phyloP scores from a whole-genome alignment of 64 coral and sea anemone genomes.

The Porites lutea region DNA sequence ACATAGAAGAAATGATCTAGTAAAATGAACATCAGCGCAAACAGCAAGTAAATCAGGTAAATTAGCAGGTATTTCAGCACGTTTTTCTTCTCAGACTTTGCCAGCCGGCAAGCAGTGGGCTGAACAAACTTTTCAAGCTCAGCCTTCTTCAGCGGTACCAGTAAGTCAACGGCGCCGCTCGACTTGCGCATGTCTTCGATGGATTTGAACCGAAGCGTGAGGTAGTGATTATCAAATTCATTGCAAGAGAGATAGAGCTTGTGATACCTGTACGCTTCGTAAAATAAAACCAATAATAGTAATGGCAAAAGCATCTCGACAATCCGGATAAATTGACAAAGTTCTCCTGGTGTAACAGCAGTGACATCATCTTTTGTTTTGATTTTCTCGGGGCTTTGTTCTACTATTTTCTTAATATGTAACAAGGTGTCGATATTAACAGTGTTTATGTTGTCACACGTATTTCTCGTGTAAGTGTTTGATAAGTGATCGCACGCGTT shows the following conservation, averaged over 20 bases:
- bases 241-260: constrained; percentile 84
- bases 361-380: constrained; percentile 34
- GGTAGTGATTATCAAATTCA: constrained; percentile 92
- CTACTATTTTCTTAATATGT: constrained; percentile 16
- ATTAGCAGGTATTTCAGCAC: constrained; percentile 75
- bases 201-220: constrained; percentile 90
- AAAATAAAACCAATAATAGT: constrained; percentile 77
- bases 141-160: constrained; percentile 89
- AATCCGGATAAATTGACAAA: constrained; percentile 55
- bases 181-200: constrained; percentile 91
- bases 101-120: constrained; percentile 79
- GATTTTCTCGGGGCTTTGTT: constrained; percentile 4
- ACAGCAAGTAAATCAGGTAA: constrained; percentile 85
- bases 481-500: constrained; percentile 27
- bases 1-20: constrained; percentile 80
- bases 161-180: constrained; percentile 66
- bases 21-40: constrained; percentile 86
- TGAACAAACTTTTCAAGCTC: constrained; percentile 88
- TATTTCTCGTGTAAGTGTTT: background rate
- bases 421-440: constrained; percentile 1
- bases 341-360: background rate
- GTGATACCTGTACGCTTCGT: constrained; percentile 89
- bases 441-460: constrained; percentile 17
- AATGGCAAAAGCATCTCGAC: constrained; percentile 79
- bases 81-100: constrained; percentile 61